Percentiles rank a stretch among this genome's conserved stretches.
Evolutionary conservation across 2,797 vertebrate genomes (phyloP).

Genomic region (Fundulus diaphanus): DNA sequence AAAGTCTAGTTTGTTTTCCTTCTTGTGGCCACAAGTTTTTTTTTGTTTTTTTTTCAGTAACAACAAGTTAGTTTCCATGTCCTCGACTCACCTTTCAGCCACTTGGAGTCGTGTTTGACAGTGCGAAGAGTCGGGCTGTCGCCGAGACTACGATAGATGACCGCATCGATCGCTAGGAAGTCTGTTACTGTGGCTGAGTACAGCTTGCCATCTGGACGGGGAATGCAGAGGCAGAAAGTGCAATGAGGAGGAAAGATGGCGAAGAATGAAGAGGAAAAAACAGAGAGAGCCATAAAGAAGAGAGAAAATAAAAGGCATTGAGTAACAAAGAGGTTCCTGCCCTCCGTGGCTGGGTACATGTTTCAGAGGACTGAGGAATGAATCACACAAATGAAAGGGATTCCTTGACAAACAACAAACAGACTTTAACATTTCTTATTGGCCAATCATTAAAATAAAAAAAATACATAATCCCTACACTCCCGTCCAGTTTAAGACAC

Average conservation of each 20-base stretch:
- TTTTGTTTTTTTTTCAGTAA: slow-evolving; percentile 33
- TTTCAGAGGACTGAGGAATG: slow-evolving; percentile 46
- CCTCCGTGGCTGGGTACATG: slow-evolving; percentile 36
- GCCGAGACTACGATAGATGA: slow-evolving; percentile 98
- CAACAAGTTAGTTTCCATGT: slow-evolving; percentile 40
- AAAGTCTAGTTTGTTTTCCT: slow-evolving; percentile 45
- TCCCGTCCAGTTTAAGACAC: slow-evolving; percentile 22
- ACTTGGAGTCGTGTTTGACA: slow-evolving; percentile 99
- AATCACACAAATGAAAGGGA: slow-evolving; percentile 45
- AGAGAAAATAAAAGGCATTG: slow-evolving; percentile 34
- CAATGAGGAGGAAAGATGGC: slow-evolving; percentile 39
- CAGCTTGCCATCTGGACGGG: slow-evolving; percentile 91
- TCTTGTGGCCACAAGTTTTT: slow-evolving; percentile 31
- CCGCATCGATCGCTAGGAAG: slow-evolving; percentile 97
- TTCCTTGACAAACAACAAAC: slow-evolving; percentile 58
- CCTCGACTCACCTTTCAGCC: slow-evolving; percentile 93
- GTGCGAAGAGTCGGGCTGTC: slow-evolving; percentile 97
- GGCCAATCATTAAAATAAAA: slow-evolving; percentile 43
- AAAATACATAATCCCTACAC: slow-evolving; percentile 22
- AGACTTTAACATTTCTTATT: slow-evolving; percentile 54
- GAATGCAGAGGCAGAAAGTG: slow-evolving; percentile 49
- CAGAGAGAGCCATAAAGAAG: slow-evolving; percentile 20
- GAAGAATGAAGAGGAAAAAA: slow-evolving; percentile 24
- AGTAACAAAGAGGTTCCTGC: slow-evolving; percentile 46
- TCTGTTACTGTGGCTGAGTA: slow-evolving; percentile 99